Evolutionary conservation across 2,888 invertebrate genomes (phyloP).

Genomic region (Dryobota labecula): DNA sequence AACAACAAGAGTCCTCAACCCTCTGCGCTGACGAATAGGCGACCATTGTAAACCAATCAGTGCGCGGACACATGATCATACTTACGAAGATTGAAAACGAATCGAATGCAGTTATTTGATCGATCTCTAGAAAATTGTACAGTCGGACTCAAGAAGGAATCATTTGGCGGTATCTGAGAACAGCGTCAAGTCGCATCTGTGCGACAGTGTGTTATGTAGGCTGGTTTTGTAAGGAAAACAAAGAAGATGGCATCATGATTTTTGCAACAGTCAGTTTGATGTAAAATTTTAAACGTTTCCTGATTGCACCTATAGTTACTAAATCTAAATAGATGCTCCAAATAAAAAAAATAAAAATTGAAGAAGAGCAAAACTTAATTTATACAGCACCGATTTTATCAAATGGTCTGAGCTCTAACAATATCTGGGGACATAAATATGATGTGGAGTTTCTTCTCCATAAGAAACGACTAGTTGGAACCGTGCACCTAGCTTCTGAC

Average conservation of each 20-base stretch:
- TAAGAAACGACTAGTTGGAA: too few relatives aligned
- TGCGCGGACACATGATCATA: too few relatives aligned
- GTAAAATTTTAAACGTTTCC: constrained; percentile 1
- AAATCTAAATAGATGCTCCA: not conserved
- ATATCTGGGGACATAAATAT: not conserved
- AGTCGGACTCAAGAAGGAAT: not conserved
- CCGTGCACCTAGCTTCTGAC: too few relatives aligned
- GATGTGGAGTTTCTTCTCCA: too few relatives aligned
- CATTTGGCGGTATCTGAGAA: not conserved
- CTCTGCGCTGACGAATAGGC: too few relatives aligned
- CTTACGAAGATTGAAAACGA: too few relatives aligned
- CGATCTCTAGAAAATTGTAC: not conserved
- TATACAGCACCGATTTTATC: not conserved
- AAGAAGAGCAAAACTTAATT: not conserved
- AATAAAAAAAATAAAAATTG: not conserved
- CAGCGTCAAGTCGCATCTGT: not conserved
- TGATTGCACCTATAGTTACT: not conserved
- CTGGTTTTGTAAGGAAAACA: not conserved
- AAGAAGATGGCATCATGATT: not conserved
- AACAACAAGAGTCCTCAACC: too few relatives aligned
- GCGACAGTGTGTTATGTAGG: not conserved
- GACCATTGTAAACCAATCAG: too few relatives aligned
- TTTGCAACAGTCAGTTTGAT: not conserved
- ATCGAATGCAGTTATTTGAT: too few relatives aligned
- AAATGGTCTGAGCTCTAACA: not conserved